A percentile compares a stretch with the other conserved stretches of the same genome.
Evolutionary conservation across 1,140 invertebrate species (phyloP).

Genomic region (Archegozetes longisetosus): DNA sequence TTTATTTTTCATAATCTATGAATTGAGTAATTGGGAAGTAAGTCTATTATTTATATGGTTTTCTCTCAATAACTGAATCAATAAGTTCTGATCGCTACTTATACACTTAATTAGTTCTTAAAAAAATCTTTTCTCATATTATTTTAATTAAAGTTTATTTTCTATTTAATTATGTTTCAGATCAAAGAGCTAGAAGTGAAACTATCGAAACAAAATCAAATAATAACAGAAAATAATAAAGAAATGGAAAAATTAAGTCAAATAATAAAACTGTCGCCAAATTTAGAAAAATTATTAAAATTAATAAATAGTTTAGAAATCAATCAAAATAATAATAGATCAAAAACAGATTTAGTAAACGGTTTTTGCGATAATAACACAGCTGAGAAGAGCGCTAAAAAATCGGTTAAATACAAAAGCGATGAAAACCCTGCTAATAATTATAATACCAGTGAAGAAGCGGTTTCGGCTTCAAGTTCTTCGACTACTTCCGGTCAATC

Average conservation of each 20-base stretch:
- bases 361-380: background rate
- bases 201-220: background rate
- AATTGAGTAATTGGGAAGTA: no score
- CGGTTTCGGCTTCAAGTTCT: background rate
- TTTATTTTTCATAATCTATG: no score
- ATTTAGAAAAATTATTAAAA: background rate
- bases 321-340: background rate
- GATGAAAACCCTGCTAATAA: background rate
- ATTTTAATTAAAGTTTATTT: no score
- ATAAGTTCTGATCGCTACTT: no score
- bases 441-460: background rate
- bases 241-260: background rate
- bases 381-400: background rate
- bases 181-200: background rate
- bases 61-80: no score
- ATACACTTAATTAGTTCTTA: no score
- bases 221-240: background rate
- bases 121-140: no score
- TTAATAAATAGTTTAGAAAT: background rate
- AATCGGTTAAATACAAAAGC: background rate
- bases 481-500: background rate
- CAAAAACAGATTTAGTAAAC: background rate
- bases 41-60: no score
- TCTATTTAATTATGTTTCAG: no score
- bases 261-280: background rate